Conservation (phyloP, 2,113 vertebrate species). For the Gasterosteus aculeatus region DNA sequence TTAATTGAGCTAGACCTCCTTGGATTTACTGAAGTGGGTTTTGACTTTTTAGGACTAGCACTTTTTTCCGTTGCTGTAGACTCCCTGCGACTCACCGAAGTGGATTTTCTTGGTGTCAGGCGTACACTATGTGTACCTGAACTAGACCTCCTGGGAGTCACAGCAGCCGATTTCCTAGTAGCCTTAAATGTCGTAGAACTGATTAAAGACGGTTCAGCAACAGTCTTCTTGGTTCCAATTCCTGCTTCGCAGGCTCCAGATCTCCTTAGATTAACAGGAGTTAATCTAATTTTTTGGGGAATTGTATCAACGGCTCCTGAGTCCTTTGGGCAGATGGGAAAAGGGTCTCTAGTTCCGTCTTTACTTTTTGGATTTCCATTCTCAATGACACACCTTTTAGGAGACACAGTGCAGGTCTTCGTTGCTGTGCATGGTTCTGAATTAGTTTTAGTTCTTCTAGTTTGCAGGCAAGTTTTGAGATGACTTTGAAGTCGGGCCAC, state of each 20-base stretch:
- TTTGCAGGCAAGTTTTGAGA: slow-evolving; percentile 26
- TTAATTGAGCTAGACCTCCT: neutral
- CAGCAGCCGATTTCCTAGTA: neutral
- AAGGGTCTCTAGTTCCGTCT: neutral
- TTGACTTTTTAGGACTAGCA: neutral
- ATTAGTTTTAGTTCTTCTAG: slow-evolving; percentile 9
- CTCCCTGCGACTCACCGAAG: neutral
- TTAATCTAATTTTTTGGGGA: neutral
- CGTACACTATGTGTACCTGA: neutral
- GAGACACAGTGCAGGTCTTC: neutral
- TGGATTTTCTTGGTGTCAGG: neutral
- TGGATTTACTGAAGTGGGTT: neutral
- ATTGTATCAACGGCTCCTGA: neutral
- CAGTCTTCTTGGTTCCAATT: neutral
- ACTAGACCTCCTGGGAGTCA: neutral
- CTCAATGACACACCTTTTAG: slow-evolving; percentile 18
- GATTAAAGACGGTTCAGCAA: neutral
- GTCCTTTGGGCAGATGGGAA: neutral
- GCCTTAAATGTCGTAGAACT: neutral
- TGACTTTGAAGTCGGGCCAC: slow-evolving; percentile 46
- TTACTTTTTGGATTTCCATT: neutral
- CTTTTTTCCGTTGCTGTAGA: neutral
- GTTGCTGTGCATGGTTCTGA: neutral
- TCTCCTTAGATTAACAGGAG: neutral
- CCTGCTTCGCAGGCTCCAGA: slow-evolving; percentile 1